Evolutionary conservation across 2,113 vertebrate species (phyloP).

Genomic region (Noctilio leporinus): DNA sequence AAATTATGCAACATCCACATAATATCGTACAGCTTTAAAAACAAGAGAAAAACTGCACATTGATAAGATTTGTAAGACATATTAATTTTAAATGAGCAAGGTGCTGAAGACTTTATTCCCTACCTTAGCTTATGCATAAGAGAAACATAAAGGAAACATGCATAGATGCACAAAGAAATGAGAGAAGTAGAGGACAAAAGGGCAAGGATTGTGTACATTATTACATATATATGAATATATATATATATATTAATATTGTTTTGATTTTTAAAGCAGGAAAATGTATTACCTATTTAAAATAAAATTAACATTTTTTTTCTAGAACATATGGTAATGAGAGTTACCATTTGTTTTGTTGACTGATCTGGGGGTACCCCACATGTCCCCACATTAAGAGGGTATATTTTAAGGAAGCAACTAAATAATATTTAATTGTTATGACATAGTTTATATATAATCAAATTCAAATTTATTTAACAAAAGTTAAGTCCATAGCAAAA

Average conservation of each 20-base stretch:
- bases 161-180: neutral
- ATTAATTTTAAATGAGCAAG: neutral
- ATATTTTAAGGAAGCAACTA: neutral
- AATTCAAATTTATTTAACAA: neutral
- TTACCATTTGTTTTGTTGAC: neutral
- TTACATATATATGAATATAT: no score
- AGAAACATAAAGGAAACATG: neutral
- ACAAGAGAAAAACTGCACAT: neutral
- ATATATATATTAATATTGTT: neutral
- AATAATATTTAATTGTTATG: neutral
- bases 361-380: neutral
- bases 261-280: neutral
- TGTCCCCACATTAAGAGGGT: neutral
- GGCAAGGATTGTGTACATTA: neutral
- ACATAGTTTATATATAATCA: neutral
- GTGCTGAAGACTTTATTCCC: neutral
- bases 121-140: neutral
- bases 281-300: neutral
- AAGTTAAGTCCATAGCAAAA: neutral
- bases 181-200: neutral
- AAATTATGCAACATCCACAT: neutral
- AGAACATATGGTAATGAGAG: neutral
- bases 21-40: neutral
- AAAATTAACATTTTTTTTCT: neutral
- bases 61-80: neutral